Conservation (phyloP, 2,888 invertebrate species). For the Himalopsyche japonica region DNA sequence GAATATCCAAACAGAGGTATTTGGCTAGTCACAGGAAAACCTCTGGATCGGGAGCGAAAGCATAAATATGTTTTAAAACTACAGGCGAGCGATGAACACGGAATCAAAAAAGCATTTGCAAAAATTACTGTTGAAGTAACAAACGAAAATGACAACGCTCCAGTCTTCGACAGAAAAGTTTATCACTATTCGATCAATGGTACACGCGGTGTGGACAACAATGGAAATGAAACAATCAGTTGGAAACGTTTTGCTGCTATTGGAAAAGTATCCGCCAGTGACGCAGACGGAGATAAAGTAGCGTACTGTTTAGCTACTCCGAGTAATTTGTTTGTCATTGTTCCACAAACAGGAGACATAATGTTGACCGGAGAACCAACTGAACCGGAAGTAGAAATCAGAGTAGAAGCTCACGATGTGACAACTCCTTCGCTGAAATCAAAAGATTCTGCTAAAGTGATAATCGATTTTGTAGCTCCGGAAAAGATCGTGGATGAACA, state of each 20-base stretch:
- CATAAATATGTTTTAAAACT: slow-evolving; percentile 74
- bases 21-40: slow-evolving; percentile 72
- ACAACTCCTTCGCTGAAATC: slow-evolving; percentile 74
- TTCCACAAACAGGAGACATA: slow-evolving; percentile 90
- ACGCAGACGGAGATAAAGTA: slow-evolving; percentile 90
- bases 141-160: slow-evolving; percentile 92
- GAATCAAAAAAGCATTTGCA: slow-evolving; percentile 80
- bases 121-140: slow-evolving; percentile 74
- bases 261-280: slow-evolving; percentile 83
- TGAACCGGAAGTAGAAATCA: slow-evolving; percentile 68
- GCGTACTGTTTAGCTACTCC: slow-evolving; percentile 82
- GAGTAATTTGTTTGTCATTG: slow-evolving; percentile 82
- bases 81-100: slow-evolving; percentile 78
- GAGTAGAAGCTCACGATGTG: slow-evolving; percentile 82
- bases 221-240: slow-evolving; percentile 63
- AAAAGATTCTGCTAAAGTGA: slow-evolving; percentile 72
- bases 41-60: slow-evolving; percentile 78
- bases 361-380: slow-evolving; percentile 80
- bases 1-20: slow-evolving; percentile 68
- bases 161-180: slow-evolving; percentile 75
- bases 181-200: slow-evolving; percentile 79
- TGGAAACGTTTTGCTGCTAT: slow-evolving; percentile 83
- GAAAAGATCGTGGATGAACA: slow-evolving; percentile 52
- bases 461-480: slow-evolving; percentile 70
- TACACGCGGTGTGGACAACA: slow-evolving; percentile 58